Evolutionary conservation across 2,888 invertebrate genomes (phyloP).

Genomic region (Entomobrya multifasciata): DNA sequence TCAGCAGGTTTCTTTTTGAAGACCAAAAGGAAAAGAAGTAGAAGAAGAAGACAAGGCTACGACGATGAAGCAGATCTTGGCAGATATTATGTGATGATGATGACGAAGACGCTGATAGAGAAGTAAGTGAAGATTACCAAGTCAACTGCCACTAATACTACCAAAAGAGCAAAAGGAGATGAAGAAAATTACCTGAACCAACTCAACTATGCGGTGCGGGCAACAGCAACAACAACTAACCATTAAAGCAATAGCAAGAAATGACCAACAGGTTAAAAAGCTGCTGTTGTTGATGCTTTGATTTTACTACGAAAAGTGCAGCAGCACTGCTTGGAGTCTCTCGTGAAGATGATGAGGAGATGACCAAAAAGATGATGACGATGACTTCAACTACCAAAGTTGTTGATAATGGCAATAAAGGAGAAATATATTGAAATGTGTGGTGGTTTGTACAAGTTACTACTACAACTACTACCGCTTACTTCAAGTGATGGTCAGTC

Average conservation of each 20-base stretch:
- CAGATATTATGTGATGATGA: slow-evolving; percentile 42
- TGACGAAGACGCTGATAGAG: slow-evolving; percentile 39
- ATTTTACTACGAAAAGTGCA: slow-evolving; percentile 28
- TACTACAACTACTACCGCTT: slow-evolving; percentile 27
- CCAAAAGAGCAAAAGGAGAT: too few relatives aligned
- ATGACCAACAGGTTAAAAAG: slow-evolving; percentile 40
- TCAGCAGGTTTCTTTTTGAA: slow-evolving; percentile 24
- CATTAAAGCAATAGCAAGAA: background rate
- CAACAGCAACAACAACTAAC: slow-evolving; percentile 5
- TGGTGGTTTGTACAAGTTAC: slow-evolving; percentile 14
- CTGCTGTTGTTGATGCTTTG: background rate
- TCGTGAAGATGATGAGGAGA: background rate
- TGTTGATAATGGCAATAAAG: slow-evolving; percentile 29
- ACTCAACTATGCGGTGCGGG: background rate
- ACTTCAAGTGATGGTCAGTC: slow-evolving; percentile 67
- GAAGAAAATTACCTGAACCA: background rate
- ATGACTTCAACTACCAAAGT: slow-evolving; percentile 42
- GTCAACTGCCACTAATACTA: slow-evolving; percentile 31
- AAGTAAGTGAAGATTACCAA: slow-evolving; percentile 50
- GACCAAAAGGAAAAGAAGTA: background rate
- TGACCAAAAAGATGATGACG: background rate
- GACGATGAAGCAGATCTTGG: slow-evolving; percentile 67
- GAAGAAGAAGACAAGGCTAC: slow-evolving; percentile 52
- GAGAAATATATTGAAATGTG: slow-evolving; percentile 23
- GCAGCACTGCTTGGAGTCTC: background rate